Evolutionary conservation across 1,140 invertebrate genomes (phyloP).

Genomic region (Brachionus asplanchnoidis): DNA sequence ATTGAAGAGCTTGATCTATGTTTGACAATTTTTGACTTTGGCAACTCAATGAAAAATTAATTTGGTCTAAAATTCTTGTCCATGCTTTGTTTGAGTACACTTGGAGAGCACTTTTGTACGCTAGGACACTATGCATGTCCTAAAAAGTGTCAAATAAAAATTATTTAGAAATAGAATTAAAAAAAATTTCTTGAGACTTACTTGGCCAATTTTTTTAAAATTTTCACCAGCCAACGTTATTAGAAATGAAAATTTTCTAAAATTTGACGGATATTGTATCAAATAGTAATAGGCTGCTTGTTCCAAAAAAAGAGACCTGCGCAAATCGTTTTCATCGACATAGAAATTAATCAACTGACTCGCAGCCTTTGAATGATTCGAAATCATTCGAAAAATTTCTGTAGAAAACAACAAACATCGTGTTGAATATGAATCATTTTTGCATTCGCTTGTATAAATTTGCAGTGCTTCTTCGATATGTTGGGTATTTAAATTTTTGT

Average conservation of each 20-base stretch:
- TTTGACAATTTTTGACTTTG: not conserved
- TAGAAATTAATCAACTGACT: slow-evolving; percentile 64
- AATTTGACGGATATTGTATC: slow-evolving; percentile 67
- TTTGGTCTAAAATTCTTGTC: not conserved
- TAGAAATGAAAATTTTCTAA: slow-evolving; percentile 92
- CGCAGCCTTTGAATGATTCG: slow-evolving; percentile 77
- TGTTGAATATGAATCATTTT: slow-evolving; percentile 66
- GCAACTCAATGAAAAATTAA: slow-evolving; percentile 26
- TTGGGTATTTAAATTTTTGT: not conserved
- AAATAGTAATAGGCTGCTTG: slow-evolving; percentile 91
- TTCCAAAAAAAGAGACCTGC: slow-evolving; percentile 83
- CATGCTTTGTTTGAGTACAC: not conserved
- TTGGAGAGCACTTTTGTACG: not conserved
- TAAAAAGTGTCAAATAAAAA: not conserved
- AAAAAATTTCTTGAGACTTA: slow-evolving; percentile 43
- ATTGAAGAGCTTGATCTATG: not conserved
- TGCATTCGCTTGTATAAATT: not conserved
- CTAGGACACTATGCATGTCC: not conserved
- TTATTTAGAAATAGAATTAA: not conserved
- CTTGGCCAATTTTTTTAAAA: slow-evolving; percentile 75
- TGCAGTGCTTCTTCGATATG: slow-evolving; percentile 36
- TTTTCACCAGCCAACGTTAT: slow-evolving; percentile 88
- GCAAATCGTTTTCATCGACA: slow-evolving; percentile 57
- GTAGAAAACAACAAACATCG: slow-evolving; percentile 79
- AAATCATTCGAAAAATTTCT: slow-evolving; percentile 73